Conservation (phyloP, 2,888 invertebrate species). For the Sycophila texana region DNA sequence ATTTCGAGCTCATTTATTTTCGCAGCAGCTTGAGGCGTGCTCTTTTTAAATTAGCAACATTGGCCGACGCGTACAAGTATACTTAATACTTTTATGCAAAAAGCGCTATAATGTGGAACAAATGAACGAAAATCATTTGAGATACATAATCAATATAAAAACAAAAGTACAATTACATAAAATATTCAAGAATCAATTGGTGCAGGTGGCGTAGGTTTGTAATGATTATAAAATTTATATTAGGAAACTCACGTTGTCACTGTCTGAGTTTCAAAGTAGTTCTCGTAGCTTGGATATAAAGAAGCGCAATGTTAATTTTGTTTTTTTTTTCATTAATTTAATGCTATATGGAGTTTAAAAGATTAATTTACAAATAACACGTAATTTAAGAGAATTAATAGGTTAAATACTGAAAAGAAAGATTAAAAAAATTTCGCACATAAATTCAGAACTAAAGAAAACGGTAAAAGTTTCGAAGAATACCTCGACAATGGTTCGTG, state of each 20-base stretch:
- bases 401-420: slow-evolving; percentile 8
- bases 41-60: slow-evolving; percentile 40
- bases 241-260: slow-evolving; percentile 72
- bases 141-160: slow-evolving; percentile 21
- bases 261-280: slow-evolving; percentile 72
- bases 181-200: neutral
- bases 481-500: slow-evolving; percentile 73
- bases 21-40: slow-evolving; percentile 37
- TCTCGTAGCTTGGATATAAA: slow-evolving; percentile 74
- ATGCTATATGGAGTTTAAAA: neutral
- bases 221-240: slow-evolving; percentile 30
- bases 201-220: slow-evolving; percentile 11
- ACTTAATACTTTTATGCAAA: neutral
- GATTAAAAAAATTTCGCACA: slow-evolving; percentile 32
- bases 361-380: slow-evolving; percentile 17
- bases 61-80: slow-evolving; percentile 6
- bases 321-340: slow-evolving; percentile 1
- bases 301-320: slow-evolving; percentile 60
- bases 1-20: slow-evolving; percentile 60
- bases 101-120: neutral
- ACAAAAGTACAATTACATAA: slow-evolving; percentile 1
- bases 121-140: neutral
- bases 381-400: neutral
- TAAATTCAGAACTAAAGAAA: no score
- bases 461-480: neutral